Percentiles rank a stretch among this genome's conserved stretches.
Conservation (phyloP, 2,797 vertebrate genomes). For the Tapera naevia region DNA sequence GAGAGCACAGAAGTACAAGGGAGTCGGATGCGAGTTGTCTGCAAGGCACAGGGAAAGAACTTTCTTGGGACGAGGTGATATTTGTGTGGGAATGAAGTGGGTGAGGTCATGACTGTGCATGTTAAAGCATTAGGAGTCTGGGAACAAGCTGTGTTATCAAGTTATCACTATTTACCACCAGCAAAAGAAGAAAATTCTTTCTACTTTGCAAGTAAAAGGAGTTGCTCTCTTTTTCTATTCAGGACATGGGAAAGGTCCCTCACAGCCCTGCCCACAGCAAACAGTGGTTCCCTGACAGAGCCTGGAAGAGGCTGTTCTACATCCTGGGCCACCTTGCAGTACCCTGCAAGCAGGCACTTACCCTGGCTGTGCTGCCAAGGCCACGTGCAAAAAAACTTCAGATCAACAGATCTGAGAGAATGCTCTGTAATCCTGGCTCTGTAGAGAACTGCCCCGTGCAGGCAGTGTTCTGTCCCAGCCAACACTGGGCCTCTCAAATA, state of each 20-base stretch:
- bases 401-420: background rate
- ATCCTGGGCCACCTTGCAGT: background rate
- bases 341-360: background rate
- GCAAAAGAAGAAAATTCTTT: background rate
- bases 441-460: background rate
- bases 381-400: background rate
- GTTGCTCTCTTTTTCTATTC: background rate
- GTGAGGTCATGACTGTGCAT: accelerated
- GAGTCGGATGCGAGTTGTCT: background rate
- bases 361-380: background rate
- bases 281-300: too few species aligned
- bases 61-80: background rate
- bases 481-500: background rate
- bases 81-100: background rate
- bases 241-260: background rate
- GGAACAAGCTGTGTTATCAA: background rate
- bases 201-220: background rate
- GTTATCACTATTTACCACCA: background rate
- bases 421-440: background rate
- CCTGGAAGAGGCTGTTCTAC: background rate
- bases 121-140: background rate
- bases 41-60: background rate
- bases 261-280: background rate
- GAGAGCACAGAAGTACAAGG: background rate
- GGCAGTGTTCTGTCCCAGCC: background rate